Conservation (phyloP, 2,113 vertebrate genomes). For the Ameiurus melas region DNA sequence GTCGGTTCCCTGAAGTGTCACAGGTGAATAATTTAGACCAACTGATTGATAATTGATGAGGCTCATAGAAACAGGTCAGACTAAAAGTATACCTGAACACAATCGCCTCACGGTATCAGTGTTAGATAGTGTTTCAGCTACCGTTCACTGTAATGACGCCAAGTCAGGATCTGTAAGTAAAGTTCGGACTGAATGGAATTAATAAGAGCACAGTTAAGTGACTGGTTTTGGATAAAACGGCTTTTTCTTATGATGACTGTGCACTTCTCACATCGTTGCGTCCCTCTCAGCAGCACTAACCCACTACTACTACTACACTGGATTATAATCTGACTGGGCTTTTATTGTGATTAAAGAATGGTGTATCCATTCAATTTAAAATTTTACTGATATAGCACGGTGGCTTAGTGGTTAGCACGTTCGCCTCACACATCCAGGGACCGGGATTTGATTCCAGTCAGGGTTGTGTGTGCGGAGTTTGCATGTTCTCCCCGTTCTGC, state of each 20-base stretch:
- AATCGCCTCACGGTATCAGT: constrained; percentile 46
- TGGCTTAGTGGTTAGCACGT: no score
- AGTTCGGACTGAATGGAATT: not conserved
- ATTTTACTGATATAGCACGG: not conserved
- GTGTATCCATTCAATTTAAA: not conserved
- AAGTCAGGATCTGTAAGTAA: constrained; percentile 16
- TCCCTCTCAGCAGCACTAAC: not conserved
- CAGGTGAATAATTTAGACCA: constrained; percentile 69
- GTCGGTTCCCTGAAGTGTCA: constrained; percentile 45
- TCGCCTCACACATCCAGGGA: no score
- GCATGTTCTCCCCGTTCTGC: no score
- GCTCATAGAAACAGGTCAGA: constrained; percentile 60
- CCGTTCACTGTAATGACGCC: constrained; percentile 36
- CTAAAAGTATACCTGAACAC: constrained; percentile 59
- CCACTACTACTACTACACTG: no score
- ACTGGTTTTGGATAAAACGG: not conserved
- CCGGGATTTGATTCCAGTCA: no score
- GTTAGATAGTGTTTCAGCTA: constrained; percentile 57
- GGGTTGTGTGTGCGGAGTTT: no score
- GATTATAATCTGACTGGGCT: not conserved
- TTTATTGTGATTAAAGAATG: not conserved
- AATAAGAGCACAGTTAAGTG: not conserved
- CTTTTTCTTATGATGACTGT: not conserved
- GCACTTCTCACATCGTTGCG: not conserved
- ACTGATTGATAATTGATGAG: constrained; percentile 70